A percentile compares a stretch with the other conserved stretches of the same genome.
Evolutionary conservation across 1,140 invertebrate species (phyloP).

Genomic region (Dolichoris vasculosae): DNA sequence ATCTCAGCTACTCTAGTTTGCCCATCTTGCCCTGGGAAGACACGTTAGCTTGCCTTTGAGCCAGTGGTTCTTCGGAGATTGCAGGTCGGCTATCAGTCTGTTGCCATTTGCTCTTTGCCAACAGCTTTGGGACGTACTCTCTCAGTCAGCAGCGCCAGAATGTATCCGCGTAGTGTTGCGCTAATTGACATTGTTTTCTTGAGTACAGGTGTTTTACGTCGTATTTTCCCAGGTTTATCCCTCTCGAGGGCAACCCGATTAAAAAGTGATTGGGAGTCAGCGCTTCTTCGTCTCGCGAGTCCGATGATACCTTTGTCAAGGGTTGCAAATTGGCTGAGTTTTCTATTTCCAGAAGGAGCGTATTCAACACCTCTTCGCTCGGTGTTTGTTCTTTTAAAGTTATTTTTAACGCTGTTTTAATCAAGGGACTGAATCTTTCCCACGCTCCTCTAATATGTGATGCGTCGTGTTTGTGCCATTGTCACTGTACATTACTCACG

Average conservation of each 20-base stretch:
- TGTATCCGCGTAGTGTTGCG: neutral
- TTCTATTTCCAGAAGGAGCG: neutral
- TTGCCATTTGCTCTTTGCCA: too few species aligned
- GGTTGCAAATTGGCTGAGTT: neutral
- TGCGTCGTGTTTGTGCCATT: constrained; percentile 59
- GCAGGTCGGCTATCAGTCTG: too few species aligned
- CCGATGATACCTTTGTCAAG: neutral
- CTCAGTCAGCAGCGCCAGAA: neutral
- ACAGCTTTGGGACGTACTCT: neutral
- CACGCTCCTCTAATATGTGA: constrained; percentile 20
- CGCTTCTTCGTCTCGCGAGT: neutral
- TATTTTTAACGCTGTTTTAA: neutral
- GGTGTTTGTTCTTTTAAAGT: neutral
- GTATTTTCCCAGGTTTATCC: neutral
- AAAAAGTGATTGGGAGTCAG: constrained; percentile 16
- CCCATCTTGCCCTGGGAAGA: too few species aligned
- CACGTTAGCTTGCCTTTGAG: too few species aligned
- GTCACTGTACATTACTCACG: constrained; percentile 54
- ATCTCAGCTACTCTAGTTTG: too few species aligned
- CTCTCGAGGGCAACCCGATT: neutral
- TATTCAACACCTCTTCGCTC: neutral
- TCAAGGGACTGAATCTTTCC: neutral
- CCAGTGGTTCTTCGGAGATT: too few species aligned
- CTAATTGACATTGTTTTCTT: neutral
- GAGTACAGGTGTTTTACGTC: neutral